phyloP scores from a whole-genome alignment of 2,797 vertebrate species.

The Malacoraja senta region DNA sequence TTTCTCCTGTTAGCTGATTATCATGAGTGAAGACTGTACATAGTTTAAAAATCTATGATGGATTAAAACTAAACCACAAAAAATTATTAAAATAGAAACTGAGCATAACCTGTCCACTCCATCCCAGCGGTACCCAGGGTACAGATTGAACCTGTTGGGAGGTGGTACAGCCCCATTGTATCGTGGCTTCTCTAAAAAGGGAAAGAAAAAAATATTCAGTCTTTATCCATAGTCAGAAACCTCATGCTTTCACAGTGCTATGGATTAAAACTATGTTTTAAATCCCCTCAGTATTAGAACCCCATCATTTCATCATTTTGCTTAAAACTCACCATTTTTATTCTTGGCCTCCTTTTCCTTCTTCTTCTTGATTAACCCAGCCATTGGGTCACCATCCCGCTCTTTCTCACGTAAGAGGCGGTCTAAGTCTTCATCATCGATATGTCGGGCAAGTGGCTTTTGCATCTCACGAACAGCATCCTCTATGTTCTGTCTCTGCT shows the following conservation, averaged over 20 bases:
- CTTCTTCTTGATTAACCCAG: constrained; percentile 78
- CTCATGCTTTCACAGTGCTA: background rate
- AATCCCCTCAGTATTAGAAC: background rate
- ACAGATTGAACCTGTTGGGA: constrained; percentile 84
- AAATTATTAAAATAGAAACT: background rate
- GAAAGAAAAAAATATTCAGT: background rate
- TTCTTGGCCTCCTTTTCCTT: constrained; percentile 67
- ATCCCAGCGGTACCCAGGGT: constrained; percentile 93
- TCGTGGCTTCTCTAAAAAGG: constrained; percentile 65
- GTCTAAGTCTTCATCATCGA: constrained; percentile 85
- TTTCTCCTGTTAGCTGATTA: background rate
- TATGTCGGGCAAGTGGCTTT: constrained; percentile 83
- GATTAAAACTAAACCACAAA: background rate
- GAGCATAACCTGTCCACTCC: constrained; percentile 79
- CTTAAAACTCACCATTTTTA: constrained; percentile 43
- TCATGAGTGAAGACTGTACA: background rate
- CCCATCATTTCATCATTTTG: background rate
- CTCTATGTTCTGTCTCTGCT: constrained; percentile 79
- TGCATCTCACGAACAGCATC: constrained; percentile 79
- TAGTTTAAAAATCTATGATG: background rate
- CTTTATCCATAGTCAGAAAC: background rate
- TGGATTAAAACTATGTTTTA: background rate
- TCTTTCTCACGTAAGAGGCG: constrained; percentile 84
- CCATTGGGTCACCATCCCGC: constrained; percentile 94
- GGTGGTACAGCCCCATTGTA: constrained; percentile 84